Evolutionary conservation across 1,140 invertebrate genomes (phyloP), one percentile per base, ranked within the genome.

Genomic region (Wiebesia pumilae): DNA sequence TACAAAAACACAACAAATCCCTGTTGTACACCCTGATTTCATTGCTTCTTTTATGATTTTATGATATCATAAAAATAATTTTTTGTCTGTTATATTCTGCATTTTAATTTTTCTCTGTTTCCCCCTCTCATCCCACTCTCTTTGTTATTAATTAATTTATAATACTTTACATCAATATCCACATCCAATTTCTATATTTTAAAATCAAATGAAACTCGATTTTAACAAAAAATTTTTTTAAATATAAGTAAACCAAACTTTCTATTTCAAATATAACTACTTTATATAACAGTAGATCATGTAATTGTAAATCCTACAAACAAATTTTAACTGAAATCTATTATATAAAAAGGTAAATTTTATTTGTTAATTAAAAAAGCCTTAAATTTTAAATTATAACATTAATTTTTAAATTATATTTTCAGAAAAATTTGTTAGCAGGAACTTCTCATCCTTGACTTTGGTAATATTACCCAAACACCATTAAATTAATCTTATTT

Each of bases 1-100:
- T 92, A 92, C 92, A 94, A 94, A 92, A 93, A 94, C 93, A 94
- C 93, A 94, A 94, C 93, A 94, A 93, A 94, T 91, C 89, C 90
- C 90, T 91, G 91, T 93, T 94, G 93, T 94, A 93, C 90, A 93
- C 92, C 92, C 91, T 93, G 83, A 90, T 91, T 91, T 89, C 88
- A 88, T 90, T 89, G 83, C 90, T 89, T 88, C 80, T 89, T 69
- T 84, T 86, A 88, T 88, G n/a, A 86, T 79, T 89, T 87, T 54
- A 83, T 77, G 71, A 43, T 83, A 75, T 83, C 77, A 86, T 80
- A 87, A 80, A 81, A 83, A 85, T 75, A 73, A 90, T 89, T 85
- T 86, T 88, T 80, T 71, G 83, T 84, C 84, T 89, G 54, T 84
- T 89, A 75, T 85, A 86, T 85, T 81, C 77, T 86, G n/a, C 58